Evolutionary conservation across 2,888 invertebrate species (phyloP).

Genomic region (Andrena chrysosceles): DNA sequence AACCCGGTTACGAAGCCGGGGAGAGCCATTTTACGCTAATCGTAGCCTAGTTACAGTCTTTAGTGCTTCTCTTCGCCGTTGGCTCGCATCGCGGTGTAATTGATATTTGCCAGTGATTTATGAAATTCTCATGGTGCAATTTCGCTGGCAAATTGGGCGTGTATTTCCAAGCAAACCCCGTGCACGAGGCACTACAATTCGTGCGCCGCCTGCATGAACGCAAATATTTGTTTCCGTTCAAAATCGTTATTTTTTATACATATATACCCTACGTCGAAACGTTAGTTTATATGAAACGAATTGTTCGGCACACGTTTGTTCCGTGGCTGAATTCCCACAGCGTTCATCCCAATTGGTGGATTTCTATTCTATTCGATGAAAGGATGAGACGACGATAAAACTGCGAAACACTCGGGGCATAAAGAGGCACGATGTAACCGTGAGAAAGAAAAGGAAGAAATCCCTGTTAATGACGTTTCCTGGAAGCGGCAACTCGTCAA

Average conservation of each 20-base stretch:
- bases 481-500: slow-evolving; percentile 5
- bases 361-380: not conserved
- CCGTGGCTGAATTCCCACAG: not conserved
- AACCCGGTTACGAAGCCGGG: slow-evolving; percentile 24
- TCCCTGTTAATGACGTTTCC: not conserved
- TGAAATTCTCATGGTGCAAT: slow-evolving; percentile 56
- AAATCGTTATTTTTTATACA: slow-evolving; percentile 12
- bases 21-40: slow-evolving; percentile 46
- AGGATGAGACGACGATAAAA: slow-evolving; percentile 2
- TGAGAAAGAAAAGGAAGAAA: not conserved
- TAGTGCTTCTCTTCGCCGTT: not conserved
- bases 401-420: not conserved
- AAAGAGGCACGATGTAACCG: not conserved
- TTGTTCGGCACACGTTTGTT: not conserved
- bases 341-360: not conserved
- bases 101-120: slow-evolving; percentile 58
- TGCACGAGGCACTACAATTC: not conserved
- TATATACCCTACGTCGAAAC: not conserved
- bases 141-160: slow-evolving; percentile 42
- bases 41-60: slow-evolving; percentile 46
- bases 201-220: not conserved
- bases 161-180: slow-evolving; percentile 41
- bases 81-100: slow-evolving; percentile 47
- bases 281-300: slow-evolving; percentile 26
- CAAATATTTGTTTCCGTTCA: slow-evolving; percentile 40